phyloP scores from a whole-genome alignment of 1,140 invertebrate genomes.

The Pentalonia nigronervosa region DNA sequence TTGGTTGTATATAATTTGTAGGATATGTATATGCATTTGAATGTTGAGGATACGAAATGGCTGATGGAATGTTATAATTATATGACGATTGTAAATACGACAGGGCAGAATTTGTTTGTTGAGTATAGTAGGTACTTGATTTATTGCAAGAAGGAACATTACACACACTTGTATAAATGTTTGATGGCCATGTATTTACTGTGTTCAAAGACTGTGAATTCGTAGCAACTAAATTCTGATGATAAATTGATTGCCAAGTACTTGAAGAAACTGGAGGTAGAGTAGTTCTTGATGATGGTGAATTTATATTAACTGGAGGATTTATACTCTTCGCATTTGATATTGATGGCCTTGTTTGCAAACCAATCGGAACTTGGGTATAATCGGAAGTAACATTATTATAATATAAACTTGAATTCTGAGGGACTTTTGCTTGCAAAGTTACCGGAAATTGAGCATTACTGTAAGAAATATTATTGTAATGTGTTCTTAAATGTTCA shows the following conservation, averaged over 20 bases:
- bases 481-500: background rate
- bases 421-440: background rate
- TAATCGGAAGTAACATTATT: background rate
- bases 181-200: background rate
- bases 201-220: background rate
- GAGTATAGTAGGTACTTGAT: too few relatives aligned
- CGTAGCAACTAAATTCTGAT: background rate
- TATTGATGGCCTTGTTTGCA: background rate
- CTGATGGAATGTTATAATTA: background rate
- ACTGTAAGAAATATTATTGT: background rate
- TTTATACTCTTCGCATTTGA: background rate
- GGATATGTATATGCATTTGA: background rate
- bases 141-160: background rate
- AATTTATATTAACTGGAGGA: background rate
- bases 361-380: background rate
- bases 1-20: background rate
- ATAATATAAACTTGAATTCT: background rate
- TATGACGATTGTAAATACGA: background rate
- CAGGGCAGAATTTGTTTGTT: background rate
- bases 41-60: background rate
- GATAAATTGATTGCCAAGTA: background rate
- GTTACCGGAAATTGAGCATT: background rate
- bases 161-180: background rate
- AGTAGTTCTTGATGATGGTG: background rate
- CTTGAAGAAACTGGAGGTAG: background rate